phyloP scores from a whole-genome alignment of 2,797 vertebrate genomes.

The Smutsia temminckii region DNA sequence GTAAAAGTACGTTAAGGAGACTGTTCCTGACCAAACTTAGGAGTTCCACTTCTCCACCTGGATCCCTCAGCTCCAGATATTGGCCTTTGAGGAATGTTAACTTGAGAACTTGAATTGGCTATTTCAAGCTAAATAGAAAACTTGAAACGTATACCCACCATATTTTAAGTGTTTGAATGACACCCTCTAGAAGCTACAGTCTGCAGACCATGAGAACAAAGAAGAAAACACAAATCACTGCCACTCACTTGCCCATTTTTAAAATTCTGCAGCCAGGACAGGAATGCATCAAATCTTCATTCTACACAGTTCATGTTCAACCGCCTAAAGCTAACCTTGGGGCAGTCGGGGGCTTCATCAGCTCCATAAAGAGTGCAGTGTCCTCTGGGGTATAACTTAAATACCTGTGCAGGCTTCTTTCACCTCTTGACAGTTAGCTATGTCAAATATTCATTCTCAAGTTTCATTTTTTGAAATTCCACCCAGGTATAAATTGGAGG shows the following conservation, averaged over 20 bases:
- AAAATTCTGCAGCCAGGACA: background rate
- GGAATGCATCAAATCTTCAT: background rate
- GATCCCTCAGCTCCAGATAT: background rate
- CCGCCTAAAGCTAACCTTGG: background rate
- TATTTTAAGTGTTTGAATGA: background rate
- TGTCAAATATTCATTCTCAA: background rate
- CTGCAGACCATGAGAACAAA: background rate
- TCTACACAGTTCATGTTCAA: background rate
- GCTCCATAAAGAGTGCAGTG: background rate
- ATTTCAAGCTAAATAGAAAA: background rate
- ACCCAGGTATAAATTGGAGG: background rate
- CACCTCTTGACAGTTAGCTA: background rate
- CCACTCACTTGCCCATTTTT: background rate
- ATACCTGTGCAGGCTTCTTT: background rate
- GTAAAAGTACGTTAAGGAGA: background rate
- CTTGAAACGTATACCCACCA: background rate
- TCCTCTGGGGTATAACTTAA: background rate
- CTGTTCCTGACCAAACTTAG: background rate
- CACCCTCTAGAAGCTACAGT: background rate
- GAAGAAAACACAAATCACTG: background rate
- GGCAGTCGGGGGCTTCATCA: background rate
- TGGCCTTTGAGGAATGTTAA: background rate
- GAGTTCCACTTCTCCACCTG: background rate
- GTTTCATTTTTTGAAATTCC: background rate
- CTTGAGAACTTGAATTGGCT: background rate